Evolutionary conservation across 2,797 vertebrate species (phyloP), one percentile per base, ranked within the genome.

Genomic region (Falco novaeseelandiae): DNA sequence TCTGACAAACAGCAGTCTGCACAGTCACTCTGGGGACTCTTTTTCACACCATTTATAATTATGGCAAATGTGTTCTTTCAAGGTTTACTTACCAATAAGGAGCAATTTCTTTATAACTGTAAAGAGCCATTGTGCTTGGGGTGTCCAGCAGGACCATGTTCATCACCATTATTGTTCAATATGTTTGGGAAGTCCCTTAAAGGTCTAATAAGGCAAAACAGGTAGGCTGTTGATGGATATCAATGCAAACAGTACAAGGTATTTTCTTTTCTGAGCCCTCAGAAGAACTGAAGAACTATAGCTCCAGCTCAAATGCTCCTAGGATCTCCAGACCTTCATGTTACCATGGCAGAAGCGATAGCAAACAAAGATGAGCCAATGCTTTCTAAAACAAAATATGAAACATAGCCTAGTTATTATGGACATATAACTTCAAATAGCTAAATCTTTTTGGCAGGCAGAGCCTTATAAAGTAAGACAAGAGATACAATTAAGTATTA

Each of bases 261-360:
- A 54, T 76, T 90, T 84, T 51, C 15, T 49, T 88, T 94, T 40
- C 80, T 81, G 49, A 80, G 74, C 65, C 59, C 74, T 87, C 83
- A 83, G 63, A 92, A 93, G 71, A 85, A 38, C 78, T 90, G 70
- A 92, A 93, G 71, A 85, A 34, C 78, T 90, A 73, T 61, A 93
- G 14, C 61, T 96, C 52, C 90, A 95, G 59, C 14, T 92, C 49
- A 71, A 95, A 77, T 36, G 17, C 21, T 77, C 40, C 57, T 74
- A 94, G 27, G 32, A 89, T 83, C 74, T 94, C 83, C 46, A 89
- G 71, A 29, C 67, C 65, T 78, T 91, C 59, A 48, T 27, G 92
- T 97, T 95, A 87, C 96, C 87, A 96, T 96, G 89, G 90, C 17
- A 96, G 61, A 91, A 89, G 57, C 0, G 5, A 96, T 20, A 97